These are phyloP conservation scores for Clanis bilineata DNA, from an alignment of 2,888 invertebrate species.

Conservation along the genomic window DNA sequence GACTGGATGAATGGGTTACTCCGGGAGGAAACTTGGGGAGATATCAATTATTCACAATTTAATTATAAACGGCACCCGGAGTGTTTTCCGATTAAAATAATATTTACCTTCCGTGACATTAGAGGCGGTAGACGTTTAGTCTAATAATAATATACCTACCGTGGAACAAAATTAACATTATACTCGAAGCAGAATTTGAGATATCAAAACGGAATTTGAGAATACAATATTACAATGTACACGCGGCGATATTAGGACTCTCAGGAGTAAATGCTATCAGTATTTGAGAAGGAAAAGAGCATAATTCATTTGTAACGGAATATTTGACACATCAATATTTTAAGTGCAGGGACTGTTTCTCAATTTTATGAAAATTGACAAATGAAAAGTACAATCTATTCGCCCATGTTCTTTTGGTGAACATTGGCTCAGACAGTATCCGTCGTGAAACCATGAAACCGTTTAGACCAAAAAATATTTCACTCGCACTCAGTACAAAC, in stretches of 20 bases:
- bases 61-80: constrained; percentile 1
- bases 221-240: neutral
- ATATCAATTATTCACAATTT: constrained; percentile 16
- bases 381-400: too few relatives aligned
- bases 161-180: neutral
- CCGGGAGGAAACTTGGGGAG: constrained; percentile 4
- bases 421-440: too few relatives aligned
- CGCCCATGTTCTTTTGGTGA: too few relatives aligned
- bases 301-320: too few relatives aligned
- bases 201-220: neutral
- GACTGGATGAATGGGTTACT: neutral
- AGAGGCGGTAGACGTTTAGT: neutral
- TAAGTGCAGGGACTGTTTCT: too few relatives aligned
- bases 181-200: neutral
- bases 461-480: too few relatives aligned
- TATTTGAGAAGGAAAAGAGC: too few relatives aligned
- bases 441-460: too few relatives aligned
- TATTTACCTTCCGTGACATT: constrained; percentile 18
- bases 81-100: constrained; percentile 21
- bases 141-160: neutral
- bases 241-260: neutral
- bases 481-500: too few relatives aligned
- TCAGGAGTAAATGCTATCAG: too few relatives aligned
- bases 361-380: too few relatives aligned
- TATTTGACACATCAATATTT: too few relatives aligned